Evolutionary conservation across 2,113 vertebrate species (phyloP), one percentile per base, ranked within the genome.

Genomic region (Pelodiscus sinensis): DNA sequence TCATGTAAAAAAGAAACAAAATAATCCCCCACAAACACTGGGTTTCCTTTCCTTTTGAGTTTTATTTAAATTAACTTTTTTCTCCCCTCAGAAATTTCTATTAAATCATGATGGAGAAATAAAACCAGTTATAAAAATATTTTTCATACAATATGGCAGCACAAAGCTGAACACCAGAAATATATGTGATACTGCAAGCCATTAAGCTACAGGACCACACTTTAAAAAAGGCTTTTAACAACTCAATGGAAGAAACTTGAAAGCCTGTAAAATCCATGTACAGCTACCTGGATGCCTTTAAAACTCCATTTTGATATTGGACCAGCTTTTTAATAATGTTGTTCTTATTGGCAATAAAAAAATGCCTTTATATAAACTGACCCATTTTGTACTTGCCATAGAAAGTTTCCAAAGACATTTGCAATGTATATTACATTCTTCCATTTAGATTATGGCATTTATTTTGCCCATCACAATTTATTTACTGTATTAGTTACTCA

Each of bases 201-300:
- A 85, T 92, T 97, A 92, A 94, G 92, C 96, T 92, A 90, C 65
- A 95, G 79, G 92, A 95, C 79, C 82, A 84, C 96, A 97, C 97
- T 94, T 96, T 97, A 97, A 93, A 97, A 97, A 97, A 92, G 77
- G 92, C 91, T 24, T 24, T 97, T 96, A 98, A 95, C 95, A 96
- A 93, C 89, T 97, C 97, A 96, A 89, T 94, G 96, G 95, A 96
- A 96, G 95, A 97, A 98, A 98, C 95, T 91, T 97, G 92, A 98
- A 98, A 96, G 94, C 95, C 96, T 96, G 94, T 96, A 97, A 97
- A 95, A 94, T 81, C 81, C 96, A 93, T 81, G 95, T 85, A 96
- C 94, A 97, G 88, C 90, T 96, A 96, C 96, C 88, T 0, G 58
- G 94, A 95, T 96, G 91, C 96, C 93, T 97, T 97, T 97, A 95